Conservation (phyloP, 2,113 vertebrate genomes). For the Cepphus grylle region DNA sequence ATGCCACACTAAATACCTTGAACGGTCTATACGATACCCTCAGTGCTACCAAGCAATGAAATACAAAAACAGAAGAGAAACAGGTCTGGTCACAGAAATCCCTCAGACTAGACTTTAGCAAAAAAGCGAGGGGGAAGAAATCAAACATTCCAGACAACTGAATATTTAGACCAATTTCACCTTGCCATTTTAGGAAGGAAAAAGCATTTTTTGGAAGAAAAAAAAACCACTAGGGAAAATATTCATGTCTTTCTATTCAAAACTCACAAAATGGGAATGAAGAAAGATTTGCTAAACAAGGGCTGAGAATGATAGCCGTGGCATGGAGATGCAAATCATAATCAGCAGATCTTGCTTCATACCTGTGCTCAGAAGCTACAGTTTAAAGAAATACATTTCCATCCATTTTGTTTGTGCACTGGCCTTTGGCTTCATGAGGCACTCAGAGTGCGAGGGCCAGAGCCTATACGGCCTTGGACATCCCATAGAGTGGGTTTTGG, state of each 20-base stretch:
- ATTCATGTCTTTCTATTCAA: neutral
- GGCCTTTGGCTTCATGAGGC: neutral
- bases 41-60: neutral
- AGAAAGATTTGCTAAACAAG: neutral
- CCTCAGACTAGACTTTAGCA: neutral
- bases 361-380: neutral
- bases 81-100: neutral
- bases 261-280: neutral
- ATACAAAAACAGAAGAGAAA: neutral
- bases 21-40: neutral
- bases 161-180: neutral
- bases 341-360: neutral
- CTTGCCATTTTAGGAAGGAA: neutral
- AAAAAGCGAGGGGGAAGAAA: neutral
- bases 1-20: neutral
- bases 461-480: neutral
- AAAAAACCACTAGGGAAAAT: neutral
- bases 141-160: neutral
- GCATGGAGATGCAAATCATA: neutral
- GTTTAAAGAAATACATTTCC: neutral
- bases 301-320: neutral
- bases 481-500: accelerated
- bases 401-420: accelerated
- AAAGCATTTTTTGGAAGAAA: neutral
- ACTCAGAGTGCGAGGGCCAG: neutral